phyloP scores from a whole-genome alignment of 2,797 vertebrate species.

The Hirundo rustica region DNA sequence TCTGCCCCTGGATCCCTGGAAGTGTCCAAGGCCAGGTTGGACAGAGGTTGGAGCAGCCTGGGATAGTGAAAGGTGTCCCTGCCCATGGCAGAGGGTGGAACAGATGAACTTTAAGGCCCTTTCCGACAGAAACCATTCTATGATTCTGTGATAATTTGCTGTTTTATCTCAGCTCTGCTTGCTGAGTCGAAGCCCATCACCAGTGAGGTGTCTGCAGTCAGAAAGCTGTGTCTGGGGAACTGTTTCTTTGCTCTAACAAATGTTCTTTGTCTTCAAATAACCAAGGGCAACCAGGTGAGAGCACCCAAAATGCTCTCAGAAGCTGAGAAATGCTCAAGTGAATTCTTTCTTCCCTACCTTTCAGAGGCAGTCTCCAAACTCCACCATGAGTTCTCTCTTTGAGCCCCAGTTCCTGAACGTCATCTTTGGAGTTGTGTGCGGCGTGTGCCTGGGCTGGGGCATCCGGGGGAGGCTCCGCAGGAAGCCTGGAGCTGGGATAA shows the following conservation, averaged over 20 bases:
- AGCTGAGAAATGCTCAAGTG: accelerated
- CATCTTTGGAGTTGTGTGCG: slow-evolving; percentile 83
- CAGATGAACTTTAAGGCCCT: background rate
- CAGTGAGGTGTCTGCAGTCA: accelerated
- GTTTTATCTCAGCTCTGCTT: background rate
- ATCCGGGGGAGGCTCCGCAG: slow-evolving; percentile 73
- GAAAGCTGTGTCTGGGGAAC: background rate
- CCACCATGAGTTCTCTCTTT: slow-evolving; percentile 80
- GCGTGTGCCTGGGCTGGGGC: slow-evolving; percentile 88
- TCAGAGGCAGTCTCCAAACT: background rate
- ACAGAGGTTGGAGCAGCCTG: background rate
- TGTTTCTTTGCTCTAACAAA: too few species aligned
- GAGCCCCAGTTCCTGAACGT: slow-evolving; percentile 76
- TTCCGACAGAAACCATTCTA: background rate
- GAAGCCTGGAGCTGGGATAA: background rate
- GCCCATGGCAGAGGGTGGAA: background rate
- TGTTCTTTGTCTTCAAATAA: background rate
- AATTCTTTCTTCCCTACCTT: background rate
- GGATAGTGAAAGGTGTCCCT: background rate
- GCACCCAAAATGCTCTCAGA: background rate
- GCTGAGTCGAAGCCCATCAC: accelerated
- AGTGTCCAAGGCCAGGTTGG: background rate
- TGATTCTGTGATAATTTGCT: background rate
- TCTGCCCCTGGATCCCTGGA: background rate
- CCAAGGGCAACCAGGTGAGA: too few species aligned